phyloP scores from a whole-genome alignment of 2,113 vertebrate genomes.

The Pionites leucogaster region DNA sequence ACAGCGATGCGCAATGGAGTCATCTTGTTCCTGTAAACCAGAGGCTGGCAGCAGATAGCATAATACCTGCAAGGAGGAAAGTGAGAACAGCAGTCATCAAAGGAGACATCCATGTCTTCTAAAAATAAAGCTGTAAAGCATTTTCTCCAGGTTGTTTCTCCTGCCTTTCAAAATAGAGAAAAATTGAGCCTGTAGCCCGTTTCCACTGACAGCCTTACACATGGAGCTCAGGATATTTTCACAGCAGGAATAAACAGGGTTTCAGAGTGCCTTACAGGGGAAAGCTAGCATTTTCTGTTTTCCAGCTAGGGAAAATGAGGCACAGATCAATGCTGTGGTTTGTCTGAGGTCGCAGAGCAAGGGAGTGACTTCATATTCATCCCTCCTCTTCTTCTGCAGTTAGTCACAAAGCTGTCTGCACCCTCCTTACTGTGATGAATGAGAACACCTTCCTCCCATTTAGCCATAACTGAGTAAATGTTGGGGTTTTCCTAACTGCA shows the following conservation, averaged over 20 bases:
- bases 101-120: not conserved
- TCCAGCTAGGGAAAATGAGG: not conserved
- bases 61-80: conserved; percentile 85
- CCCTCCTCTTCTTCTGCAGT: not conserved
- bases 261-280: not conserved
- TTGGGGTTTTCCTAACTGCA: not conserved
- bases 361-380: not conserved
- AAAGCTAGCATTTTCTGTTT: not conserved
- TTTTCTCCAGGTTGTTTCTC: not conserved
- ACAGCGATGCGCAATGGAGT: conserved; percentile 90
- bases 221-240: not conserved
- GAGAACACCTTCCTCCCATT: not conserved
- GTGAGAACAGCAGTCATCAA: not conserved
- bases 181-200: not conserved
- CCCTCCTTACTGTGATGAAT: not conserved
- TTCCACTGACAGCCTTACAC: not conserved
- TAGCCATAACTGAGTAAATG: not conserved
- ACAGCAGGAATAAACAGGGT: not conserved
- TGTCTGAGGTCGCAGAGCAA: not conserved
- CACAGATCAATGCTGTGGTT: not conserved
- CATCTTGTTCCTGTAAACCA: conserved; percentile 99
- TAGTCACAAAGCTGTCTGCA: not conserved
- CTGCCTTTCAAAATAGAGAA: not conserved
- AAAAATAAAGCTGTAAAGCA: not conserved
- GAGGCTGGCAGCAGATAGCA: conserved; percentile 97